Conservation (phyloP, 2,888 invertebrate species). For the Dolomedes plantarius region DNA sequence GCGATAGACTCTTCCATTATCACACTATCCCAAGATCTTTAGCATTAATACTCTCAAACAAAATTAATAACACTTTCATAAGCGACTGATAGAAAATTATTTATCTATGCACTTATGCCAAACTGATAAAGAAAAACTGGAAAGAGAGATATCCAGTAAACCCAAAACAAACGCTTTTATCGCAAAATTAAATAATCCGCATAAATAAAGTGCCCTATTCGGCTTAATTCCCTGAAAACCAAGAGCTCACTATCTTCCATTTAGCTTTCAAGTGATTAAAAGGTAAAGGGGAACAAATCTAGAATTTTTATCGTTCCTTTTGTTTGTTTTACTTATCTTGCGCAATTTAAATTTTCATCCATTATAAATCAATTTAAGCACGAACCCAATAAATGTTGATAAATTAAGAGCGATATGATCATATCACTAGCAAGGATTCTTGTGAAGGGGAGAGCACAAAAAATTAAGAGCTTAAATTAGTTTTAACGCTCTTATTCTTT, state of each 20-base stretch:
- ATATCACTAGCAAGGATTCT: neutral
- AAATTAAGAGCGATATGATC: neutral
- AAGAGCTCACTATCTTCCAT: neutral
- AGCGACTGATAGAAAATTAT: neutral
- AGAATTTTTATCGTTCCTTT: neutral
- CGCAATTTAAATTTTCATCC: neutral
- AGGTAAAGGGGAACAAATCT: neutral
- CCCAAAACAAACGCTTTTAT: conserved; percentile 1
- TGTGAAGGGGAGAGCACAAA: neutral
- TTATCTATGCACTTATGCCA: neutral
- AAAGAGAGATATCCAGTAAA: neutral
- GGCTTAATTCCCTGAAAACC: neutral
- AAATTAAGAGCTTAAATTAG: neutral
- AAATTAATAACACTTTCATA: neutral
- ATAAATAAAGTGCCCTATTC: neutral
- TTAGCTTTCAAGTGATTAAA: neutral
- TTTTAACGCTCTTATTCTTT: neutral
- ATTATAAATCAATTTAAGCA: conserved; percentile 5
- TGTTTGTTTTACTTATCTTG: neutral
- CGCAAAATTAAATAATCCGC: neutral
- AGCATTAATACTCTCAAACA: neutral
- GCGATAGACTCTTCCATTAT: too few relatives aligned
- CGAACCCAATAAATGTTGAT: neutral
- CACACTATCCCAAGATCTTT: too few relatives aligned
- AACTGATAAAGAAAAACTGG: neutral